Percentiles rank a stretch among this genome's conserved stretches.
Evolutionary conservation across 2,888 invertebrate genomes (phyloP).

Genomic region (Drosophila rubida): DNA sequence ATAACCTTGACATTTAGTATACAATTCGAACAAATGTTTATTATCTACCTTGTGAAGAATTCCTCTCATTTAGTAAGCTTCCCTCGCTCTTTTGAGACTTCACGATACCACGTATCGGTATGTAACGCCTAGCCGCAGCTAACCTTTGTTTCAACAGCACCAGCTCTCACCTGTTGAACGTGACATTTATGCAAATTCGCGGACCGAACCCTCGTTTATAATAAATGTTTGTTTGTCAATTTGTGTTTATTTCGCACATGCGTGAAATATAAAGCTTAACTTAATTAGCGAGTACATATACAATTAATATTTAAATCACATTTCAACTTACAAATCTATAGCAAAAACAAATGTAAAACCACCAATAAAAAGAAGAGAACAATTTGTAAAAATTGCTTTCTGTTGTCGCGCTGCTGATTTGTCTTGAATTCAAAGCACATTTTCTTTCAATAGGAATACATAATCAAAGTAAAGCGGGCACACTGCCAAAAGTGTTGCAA

Average conservation of each 20-base stretch:
- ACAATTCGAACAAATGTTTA: too few relatives aligned
- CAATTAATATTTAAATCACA: constrained; percentile 65
- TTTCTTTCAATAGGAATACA: constrained; percentile 56
- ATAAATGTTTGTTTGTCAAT: constrained; percentile 20
- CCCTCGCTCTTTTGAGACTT: not conserved
- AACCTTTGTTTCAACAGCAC: not conserved
- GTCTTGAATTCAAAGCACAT: constrained; percentile 50
- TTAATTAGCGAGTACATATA: constrained; percentile 32
- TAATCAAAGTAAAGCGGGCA: constrained; percentile 61
- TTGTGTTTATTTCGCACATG: constrained; percentile 27
- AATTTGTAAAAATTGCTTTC: constrained; percentile 1
- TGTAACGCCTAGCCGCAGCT: not conserved
- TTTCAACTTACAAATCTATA: constrained; percentile 35
- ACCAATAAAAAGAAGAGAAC: not conserved
- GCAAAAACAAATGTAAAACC: constrained; percentile 1
- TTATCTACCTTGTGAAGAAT: too few relatives aligned
- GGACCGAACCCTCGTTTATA: constrained; percentile 1
- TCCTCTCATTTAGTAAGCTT: too few relatives aligned
- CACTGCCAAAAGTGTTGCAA: constrained; percentile 76
- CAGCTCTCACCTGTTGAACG: constrained; percentile 28
- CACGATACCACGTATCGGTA: not conserved
- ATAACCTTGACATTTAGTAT: too few relatives aligned
- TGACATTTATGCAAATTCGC: constrained; percentile 9
- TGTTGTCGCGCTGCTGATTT: constrained; percentile 11
- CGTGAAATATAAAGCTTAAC: constrained; percentile 32